phyloP scores from a whole-genome alignment of 2,797 vertebrate species.

The Perodicticus potto region DNA sequence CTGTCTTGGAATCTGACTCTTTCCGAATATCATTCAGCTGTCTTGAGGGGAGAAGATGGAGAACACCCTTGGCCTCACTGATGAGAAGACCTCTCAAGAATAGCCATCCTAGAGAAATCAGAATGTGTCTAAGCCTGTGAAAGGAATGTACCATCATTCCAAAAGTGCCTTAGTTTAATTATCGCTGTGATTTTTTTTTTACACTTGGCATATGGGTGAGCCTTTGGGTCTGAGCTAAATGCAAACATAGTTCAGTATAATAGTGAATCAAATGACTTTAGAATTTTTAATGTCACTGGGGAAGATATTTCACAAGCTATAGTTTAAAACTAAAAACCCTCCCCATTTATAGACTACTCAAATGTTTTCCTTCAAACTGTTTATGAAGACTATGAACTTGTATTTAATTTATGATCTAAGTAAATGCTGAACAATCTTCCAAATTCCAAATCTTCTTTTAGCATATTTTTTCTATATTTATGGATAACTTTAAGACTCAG shows the following conservation, averaged over 20 bases:
- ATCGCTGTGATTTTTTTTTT: neutral
- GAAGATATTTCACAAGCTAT: constrained; percentile 36
- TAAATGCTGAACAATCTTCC: constrained; percentile 10
- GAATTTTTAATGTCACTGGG: neutral
- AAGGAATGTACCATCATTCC: neutral
- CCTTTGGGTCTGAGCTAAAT: neutral
- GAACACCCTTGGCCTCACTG: neutral
- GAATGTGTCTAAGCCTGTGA: neutral
- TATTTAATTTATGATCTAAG: constrained; percentile 9
- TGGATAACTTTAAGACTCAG: neutral
- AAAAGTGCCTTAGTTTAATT: neutral
- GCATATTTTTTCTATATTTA: neutral
- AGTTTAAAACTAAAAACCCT: neutral
- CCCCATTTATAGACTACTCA: neutral
- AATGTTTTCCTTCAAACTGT: neutral
- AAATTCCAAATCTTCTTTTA: constrained; percentile 18
- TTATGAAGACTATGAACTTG: neutral
- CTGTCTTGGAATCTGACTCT: neutral
- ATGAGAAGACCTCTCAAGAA: neutral
- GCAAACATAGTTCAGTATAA: neutral
- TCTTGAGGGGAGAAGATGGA: neutral
- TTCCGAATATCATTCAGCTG: neutral
- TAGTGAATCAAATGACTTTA: constrained; percentile 30
- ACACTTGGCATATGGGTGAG: neutral
- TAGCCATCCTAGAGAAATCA: neutral